Conservation (phyloP, 2,113 vertebrate species). For the Fregetta grallaria region DNA sequence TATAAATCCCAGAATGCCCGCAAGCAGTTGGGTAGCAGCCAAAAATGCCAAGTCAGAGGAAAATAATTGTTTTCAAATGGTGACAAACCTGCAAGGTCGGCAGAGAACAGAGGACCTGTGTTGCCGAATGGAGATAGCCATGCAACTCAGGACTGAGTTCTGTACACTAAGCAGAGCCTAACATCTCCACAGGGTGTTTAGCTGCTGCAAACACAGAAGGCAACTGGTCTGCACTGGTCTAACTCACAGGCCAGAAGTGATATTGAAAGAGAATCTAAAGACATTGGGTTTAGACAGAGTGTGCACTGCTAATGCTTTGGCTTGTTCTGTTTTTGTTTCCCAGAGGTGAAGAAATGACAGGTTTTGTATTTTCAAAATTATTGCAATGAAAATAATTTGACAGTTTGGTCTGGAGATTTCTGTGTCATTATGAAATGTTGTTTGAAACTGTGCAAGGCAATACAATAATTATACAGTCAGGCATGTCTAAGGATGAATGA, state of each 20-base stretch:
- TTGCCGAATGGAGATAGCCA: not conserved
- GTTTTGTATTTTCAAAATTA: not conserved
- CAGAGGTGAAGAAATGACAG: not conserved
- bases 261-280: constrained; percentile 24
- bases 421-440: not conserved
- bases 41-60: constrained; percentile 23
- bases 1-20: not conserved
- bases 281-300: rapidly evolving
- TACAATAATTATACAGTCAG: not conserved
- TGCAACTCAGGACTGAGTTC: not conserved
- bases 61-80: constrained; percentile 65
- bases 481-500: not conserved
- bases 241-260: not conserved
- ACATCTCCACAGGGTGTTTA: not conserved
- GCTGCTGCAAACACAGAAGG: not conserved
- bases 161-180: constrained; percentile 36
- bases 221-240: not conserved
- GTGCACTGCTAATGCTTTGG: not conserved
- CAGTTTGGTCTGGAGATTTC: not conserved
- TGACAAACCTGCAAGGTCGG: constrained; percentile 32
- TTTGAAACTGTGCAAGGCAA: not conserved
- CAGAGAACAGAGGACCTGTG: not conserved
- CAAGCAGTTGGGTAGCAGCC: constrained; percentile 15
- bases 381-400: constrained; percentile 3
- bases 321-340: not conserved